These are phyloP conservation scores for Enteromius trimaculatus DNA, from an alignment of 2,797 vertebrate genomes.

Conservation along the genomic window DNA sequence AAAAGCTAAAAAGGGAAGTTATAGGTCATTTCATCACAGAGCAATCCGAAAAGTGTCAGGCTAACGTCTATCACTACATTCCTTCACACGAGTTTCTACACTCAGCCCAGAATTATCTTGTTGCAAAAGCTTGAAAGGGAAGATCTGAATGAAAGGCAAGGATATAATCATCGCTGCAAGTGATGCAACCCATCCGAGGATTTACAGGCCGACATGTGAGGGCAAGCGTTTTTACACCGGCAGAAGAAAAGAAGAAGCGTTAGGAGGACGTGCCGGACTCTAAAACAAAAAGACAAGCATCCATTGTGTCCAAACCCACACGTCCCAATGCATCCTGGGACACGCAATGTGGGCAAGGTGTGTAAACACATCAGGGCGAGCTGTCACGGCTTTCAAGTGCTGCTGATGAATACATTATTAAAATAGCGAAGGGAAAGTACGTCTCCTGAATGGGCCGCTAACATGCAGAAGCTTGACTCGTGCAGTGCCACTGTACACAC, in stretches of 20 bases:
- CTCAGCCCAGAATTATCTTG: constrained; percentile 45
- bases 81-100: constrained; percentile 27
- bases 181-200: constrained; percentile 59
- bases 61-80: background rate
- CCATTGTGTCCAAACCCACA: constrained; percentile 39
- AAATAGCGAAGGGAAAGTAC: constrained; percentile 60
- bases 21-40: background rate
- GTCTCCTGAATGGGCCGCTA: constrained; percentile 41
- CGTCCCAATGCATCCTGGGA: constrained; percentile 5
- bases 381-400: constrained; percentile 40
- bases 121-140: constrained; percentile 55
- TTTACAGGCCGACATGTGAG: constrained; percentile 59
- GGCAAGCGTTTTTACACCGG: constrained; percentile 42
- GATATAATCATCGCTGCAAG: constrained; percentile 59
- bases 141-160: constrained; percentile 58
- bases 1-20: background rate
- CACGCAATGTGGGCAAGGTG: constrained; percentile 15
- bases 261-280: background rate
- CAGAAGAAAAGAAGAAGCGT: constrained; percentile 19
- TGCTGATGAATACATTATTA: constrained; percentile 52
- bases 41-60: background rate
- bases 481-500: constrained; percentile 47
- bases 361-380: constrained; percentile 39
- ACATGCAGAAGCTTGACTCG: constrained; percentile 57
- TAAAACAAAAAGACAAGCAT: constrained; percentile 25